A percentile compares a stretch with the other conserved stretches of the same genome.
Conservation (phyloP, 2,888 invertebrate genomes). For the Chironomus riparius region DNA sequence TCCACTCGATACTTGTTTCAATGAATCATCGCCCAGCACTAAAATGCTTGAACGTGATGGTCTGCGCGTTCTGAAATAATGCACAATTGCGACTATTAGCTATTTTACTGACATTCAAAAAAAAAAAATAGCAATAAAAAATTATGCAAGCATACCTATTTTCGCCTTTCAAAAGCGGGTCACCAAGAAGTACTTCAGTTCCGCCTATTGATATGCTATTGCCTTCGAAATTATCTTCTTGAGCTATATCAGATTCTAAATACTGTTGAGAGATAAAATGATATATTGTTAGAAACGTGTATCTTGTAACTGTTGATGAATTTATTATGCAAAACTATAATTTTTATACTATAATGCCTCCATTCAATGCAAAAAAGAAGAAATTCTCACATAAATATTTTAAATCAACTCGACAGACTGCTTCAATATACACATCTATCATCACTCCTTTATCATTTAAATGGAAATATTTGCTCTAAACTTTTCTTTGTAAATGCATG, state of each 20-base stretch:
- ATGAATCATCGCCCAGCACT: slow-evolving; percentile 61
- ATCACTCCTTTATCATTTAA: no score
- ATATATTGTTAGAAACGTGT: background rate
- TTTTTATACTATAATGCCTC: background rate
- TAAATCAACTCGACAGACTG: background rate
- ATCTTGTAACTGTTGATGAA: background rate
- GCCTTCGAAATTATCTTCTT: slow-evolving; percentile 9
- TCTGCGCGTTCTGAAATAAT: slow-evolving; percentile 58
- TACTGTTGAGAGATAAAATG: background rate
- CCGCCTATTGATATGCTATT: slow-evolving; percentile 33
- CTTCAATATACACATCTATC: no score
- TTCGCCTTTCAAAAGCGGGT: slow-evolving; percentile 40
- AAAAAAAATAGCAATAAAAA: no score
- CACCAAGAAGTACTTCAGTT: slow-evolving; percentile 42
- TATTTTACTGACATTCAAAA: background rate
- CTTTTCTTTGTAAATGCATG: no score
- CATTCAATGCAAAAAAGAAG: background rate
- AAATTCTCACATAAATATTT: background rate
- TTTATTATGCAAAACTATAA: background rate
- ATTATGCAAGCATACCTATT: slow-evolving; percentile 33
- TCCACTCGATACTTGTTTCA: slow-evolving; percentile 47
- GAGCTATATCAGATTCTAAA: slow-evolving; percentile 14
- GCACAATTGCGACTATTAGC: background rate
- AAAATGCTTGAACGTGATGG: slow-evolving; percentile 73
- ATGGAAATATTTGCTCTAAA: no score